Base-by-base conservation (phyloP, 1,140 invertebrate species). In the Piezodorus guildinii region DNA sequence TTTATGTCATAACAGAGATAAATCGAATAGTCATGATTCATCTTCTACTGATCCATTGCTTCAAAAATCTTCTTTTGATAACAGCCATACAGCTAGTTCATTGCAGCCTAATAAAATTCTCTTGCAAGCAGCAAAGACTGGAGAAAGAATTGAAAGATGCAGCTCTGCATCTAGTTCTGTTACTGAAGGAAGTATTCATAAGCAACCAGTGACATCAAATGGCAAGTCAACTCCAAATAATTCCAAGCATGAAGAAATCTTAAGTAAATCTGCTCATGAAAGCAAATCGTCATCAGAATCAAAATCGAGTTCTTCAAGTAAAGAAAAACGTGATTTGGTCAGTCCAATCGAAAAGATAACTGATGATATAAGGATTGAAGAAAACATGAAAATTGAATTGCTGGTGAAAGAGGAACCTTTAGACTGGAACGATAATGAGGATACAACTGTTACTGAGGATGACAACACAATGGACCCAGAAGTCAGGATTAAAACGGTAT, bases 321-420 rank as follows among this genome's bases (percentile, higher is more conserved):
- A 39, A 39, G 34, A 39, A 39, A 39, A 39, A 39, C 34, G 34
- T 39, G 34, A 39, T 10, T 19, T 23, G 4, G 23, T 10, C 6
- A 25, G 52, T 8, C 17, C 14, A 21, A 25, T 23, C 6, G 52
- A 56, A 19, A 56, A 23, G 17, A 25, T 56, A 21, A 39, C 34
- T 56, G 62, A 49, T 54, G 45, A 66, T 65, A 46, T 63, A 62
- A 52, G 64, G 30, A 67, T 66, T 14, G 68, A 68, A 60, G 68
- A 70, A 14, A 69, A 66, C 17, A 64, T 65, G 69, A 68, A 68
- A 54, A 68, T 77, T 59, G 80, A 83, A 62, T 70, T 83, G 8
- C 68, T 80, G 61, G 77, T 85, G 0, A 85, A 85, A 70, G 80
- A 83, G 64, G 85, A 88, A 70, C 85, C 85, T 17, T 75, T 79